A percentile compares a stretch with the other conserved stretches of the same genome.
These are phyloP conservation scores for Clarias macrocephalus DNA, from an alignment of 2,113 vertebrate genomes.

Conservation along the genomic window DNA sequence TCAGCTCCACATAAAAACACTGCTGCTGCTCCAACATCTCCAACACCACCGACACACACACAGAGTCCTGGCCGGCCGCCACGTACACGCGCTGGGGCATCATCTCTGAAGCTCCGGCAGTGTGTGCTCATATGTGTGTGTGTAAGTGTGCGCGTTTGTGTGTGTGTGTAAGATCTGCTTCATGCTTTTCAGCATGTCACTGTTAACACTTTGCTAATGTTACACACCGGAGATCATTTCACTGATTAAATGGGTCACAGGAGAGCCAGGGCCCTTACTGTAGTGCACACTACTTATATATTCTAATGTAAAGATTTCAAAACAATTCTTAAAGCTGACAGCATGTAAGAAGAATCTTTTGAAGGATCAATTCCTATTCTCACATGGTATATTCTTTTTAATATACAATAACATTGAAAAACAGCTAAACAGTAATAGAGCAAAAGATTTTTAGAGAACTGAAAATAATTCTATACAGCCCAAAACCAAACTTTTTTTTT, in stretches of 20 bases:
- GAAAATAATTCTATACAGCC: not conserved
- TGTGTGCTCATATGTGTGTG: conserved; percentile 4
- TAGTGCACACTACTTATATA: not conserved
- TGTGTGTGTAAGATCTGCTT: not conserved
- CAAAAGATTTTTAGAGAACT: not conserved
- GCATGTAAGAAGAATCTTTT: not conserved
- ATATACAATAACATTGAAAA: not conserved
- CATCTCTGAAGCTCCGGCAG: conserved; percentile 51
- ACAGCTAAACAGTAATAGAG: not conserved
- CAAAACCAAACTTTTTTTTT: not conserved
- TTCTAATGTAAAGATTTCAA: not conserved
- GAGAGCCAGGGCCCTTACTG: not conserved
- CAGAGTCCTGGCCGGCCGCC: conserved; percentile 62
- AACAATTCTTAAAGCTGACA: not conserved
- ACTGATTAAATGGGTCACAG: not conserved
- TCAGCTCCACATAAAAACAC: conserved; percentile 66
- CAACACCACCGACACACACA: conserved; percentile 62
- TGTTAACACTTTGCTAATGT: conserved; percentile 5
- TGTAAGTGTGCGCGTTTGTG: not conserved
- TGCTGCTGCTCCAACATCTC: conserved; percentile 73
- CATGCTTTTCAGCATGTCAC: conserved; percentile 16
- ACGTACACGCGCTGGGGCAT: conserved; percentile 59
- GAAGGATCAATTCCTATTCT: too few species aligned
- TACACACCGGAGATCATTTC: conserved; percentile 7
- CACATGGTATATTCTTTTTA: too few species aligned